Evolutionary conservation across 2,113 vertebrate genomes (phyloP).

Genomic region (Isurus oxyrinchus): DNA sequence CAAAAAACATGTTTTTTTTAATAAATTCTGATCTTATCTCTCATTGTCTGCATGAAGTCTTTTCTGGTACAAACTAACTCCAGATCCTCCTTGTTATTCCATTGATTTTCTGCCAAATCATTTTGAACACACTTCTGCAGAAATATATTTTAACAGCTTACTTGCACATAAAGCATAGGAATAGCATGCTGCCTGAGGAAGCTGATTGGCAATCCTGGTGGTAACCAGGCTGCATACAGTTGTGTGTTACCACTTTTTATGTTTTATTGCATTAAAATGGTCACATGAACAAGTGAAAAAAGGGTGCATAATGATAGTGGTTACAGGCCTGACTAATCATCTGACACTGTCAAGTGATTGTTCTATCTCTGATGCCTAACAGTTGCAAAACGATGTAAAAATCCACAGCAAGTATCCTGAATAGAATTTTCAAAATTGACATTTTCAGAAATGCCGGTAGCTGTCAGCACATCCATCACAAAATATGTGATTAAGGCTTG

Average conservation of each 20-base stretch:
- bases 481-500: neutral
- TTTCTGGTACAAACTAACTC: neutral
- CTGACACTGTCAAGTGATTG: neutral
- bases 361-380: neutral
- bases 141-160: slow-evolving; percentile 19
- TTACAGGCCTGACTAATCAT: neutral
- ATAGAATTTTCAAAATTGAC: neutral
- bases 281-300: neutral
- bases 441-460: neutral
- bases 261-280: neutral
- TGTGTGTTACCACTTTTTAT: neutral
- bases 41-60: neutral
- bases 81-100: neutral
- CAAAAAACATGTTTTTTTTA: neutral
- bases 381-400: neutral
- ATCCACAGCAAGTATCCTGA: neutral
- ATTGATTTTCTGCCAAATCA: neutral
- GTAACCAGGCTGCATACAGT: neutral
- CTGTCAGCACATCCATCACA: slow-evolving; percentile 9
- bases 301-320: neutral
- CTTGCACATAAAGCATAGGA: neutral
- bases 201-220: neutral
- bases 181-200: neutral
- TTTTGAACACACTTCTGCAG: neutral
- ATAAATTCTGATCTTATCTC: neutral